phyloP scores from a whole-genome alignment of 2,888 invertebrate species.

The Cephus pygmeus region DNA sequence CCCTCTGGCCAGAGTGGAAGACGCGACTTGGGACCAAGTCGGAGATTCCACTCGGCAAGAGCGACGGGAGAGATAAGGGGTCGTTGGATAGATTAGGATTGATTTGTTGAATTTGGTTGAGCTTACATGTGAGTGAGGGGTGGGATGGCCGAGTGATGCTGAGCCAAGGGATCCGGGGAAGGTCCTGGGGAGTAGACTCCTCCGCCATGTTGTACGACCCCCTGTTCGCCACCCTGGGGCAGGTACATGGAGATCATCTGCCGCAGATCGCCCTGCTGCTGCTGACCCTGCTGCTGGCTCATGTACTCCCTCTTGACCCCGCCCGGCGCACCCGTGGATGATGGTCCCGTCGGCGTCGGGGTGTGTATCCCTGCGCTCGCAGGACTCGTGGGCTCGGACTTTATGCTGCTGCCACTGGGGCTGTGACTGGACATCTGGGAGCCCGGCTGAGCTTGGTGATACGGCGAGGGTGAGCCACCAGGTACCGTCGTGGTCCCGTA shows the following conservation, averaged over 20 bases:
- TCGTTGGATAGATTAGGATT: not conserved
- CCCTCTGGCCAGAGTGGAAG: not conserved
- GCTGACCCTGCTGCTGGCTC: constrained; percentile 69
- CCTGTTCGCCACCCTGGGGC: constrained; percentile 75
- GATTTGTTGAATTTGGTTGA: constrained; percentile 2
- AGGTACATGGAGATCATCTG: constrained; percentile 84
- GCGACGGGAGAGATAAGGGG: not conserved
- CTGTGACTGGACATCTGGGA: constrained; percentile 80
- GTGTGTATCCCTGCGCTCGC: constrained; percentile 73
- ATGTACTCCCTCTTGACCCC: constrained; percentile 80
- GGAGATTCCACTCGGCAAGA: not conserved
- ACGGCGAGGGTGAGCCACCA: constrained; percentile 76
- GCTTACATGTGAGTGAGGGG: constrained; percentile 77
- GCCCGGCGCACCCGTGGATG: constrained; percentile 54
- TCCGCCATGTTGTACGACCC: constrained; percentile 72
- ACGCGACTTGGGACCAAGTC: not conserved
- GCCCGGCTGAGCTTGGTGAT: constrained; percentile 75
- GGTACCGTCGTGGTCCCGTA: constrained; percentile 74
- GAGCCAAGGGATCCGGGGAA: constrained; percentile 71
- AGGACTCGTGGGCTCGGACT: constrained; percentile 89
- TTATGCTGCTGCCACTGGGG: constrained; percentile 88
- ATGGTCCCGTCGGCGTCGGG: constrained; percentile 67
- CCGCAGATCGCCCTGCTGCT: constrained; percentile 72
- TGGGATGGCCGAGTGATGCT: constrained; percentile 62
- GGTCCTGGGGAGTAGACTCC: constrained; percentile 72